Percentiles rank a stretch among this genome's conserved stretches.
Evolutionary conservation across 2,113 vertebrate genomes (phyloP).

Genomic region (Macaca nemestrina): DNA sequence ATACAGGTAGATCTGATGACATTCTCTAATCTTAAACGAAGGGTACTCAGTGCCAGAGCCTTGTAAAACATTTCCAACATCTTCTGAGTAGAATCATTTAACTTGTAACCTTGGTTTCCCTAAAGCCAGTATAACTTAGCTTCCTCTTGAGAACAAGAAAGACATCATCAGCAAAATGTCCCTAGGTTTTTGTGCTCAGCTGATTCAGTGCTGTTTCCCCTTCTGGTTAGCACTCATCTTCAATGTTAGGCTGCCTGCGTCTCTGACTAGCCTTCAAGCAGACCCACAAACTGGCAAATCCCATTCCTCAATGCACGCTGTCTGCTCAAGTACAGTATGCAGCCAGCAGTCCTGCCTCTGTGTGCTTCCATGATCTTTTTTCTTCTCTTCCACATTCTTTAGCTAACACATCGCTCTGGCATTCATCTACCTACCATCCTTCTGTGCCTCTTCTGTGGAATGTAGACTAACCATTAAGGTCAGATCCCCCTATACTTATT

Average conservation of each 20-base stretch:
- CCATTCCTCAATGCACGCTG: not conserved
- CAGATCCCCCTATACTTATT: not conserved
- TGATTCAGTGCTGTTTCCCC: not conserved
- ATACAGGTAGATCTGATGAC: not conserved
- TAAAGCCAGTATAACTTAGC: not conserved
- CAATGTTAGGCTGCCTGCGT: not conserved
- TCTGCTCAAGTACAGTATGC: rapidly evolving
- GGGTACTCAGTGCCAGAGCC: not conserved
- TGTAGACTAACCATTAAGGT: not conserved
- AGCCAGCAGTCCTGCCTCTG: not conserved
- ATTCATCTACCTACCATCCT: rapidly evolving
- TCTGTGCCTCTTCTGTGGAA: not conserved
- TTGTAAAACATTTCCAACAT: not conserved
- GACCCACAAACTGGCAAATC: not conserved
- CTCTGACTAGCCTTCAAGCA: not conserved
- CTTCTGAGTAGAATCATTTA: not conserved
- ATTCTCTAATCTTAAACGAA: not conserved
- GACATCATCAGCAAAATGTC: not conserved
- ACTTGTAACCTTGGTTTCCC: not conserved
- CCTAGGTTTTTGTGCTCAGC: not conserved
- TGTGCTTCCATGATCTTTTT: too few relatives aligned
- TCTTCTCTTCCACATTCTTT: not conserved
- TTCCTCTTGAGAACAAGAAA: conserved; percentile 30
- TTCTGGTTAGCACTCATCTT: not conserved
- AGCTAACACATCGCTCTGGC: not conserved